Percentiles rank a stretch among this genome's conserved stretches.
Evolutionary conservation across 2,113 vertebrate genomes (phyloP).

Genomic region (Zapornia atra): DNA sequence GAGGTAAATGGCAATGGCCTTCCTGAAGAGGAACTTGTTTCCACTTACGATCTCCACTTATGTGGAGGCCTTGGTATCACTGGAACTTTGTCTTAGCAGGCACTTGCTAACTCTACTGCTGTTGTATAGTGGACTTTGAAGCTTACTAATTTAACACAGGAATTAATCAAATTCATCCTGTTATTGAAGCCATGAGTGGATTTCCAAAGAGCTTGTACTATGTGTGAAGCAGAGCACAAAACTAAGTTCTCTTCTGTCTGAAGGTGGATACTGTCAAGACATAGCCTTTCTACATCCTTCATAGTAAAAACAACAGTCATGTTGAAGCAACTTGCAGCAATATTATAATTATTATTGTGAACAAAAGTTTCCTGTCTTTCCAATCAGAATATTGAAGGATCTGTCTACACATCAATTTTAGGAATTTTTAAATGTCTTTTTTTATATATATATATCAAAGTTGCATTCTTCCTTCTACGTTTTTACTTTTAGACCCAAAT

Average conservation of each 20-base stretch:
- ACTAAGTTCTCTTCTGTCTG: not conserved
- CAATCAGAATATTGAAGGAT: not conserved
- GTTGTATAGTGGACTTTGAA: not conserved
- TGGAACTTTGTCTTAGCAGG: not conserved
- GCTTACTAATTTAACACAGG: not conserved
- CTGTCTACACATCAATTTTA: not conserved
- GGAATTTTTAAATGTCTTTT: not conserved
- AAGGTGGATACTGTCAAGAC: not conserved
- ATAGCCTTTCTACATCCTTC: not conserved
- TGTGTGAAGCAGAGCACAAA: not conserved
- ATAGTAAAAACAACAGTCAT: not conserved
- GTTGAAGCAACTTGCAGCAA: not conserved
- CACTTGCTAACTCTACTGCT: not conserved
- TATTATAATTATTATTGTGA: not conserved
- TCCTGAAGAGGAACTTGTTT: not conserved
- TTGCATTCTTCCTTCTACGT: not conserved
- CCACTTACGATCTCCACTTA: not conserved
- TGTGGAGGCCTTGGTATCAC: not conserved
- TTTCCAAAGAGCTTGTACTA: not conserved
- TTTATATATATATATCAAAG: not conserved
- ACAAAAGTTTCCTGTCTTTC: not conserved
- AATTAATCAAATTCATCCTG: not conserved
- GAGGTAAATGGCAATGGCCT: not conserved
- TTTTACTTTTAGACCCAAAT: not conserved
- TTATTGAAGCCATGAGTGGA: not conserved